Percentiles rank a stretch among this genome's conserved stretches.
Evolutionary conservation across 2,113 vertebrate genomes (phyloP).

Genomic region (Macrotus californicus): DNA sequence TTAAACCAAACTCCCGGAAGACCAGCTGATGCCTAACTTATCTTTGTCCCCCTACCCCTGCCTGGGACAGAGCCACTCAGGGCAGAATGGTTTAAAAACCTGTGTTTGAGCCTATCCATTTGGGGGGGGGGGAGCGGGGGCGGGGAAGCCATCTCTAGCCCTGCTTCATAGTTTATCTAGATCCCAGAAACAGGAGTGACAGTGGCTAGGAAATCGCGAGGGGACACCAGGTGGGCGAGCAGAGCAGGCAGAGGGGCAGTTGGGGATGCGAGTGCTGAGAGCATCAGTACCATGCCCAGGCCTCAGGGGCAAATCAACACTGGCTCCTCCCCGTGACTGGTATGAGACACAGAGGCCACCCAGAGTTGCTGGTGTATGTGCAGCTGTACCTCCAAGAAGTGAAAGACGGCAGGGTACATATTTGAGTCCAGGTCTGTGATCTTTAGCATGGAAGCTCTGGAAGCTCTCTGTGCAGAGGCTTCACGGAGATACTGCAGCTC

Average conservation of each 20-base stretch:
- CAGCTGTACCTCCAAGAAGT: background rate
- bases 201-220: background rate
- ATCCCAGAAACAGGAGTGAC: background rate
- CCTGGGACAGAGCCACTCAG: background rate
- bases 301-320: background rate
- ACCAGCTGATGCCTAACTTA: too few relatives aligned
- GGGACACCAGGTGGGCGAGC: background rate
- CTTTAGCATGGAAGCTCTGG: background rate
- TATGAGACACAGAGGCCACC: background rate
- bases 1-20: background rate
- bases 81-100: background rate
- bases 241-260: background rate
- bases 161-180: background rate
- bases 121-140: too few relatives aligned
- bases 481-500: background rate
- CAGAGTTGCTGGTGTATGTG: background rate
- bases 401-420: fast-evolving
- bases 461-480: background rate
- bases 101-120: background rate
- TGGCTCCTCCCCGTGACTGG: background rate
- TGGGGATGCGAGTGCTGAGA: background rate
- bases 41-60: background rate
- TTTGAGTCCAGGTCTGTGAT: background rate
- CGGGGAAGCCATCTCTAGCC: background rate
- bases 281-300: fast-evolving